Evolutionary conservation across 2,797 vertebrate species (phyloP).

Genomic region (Xerus rutilus): DNA sequence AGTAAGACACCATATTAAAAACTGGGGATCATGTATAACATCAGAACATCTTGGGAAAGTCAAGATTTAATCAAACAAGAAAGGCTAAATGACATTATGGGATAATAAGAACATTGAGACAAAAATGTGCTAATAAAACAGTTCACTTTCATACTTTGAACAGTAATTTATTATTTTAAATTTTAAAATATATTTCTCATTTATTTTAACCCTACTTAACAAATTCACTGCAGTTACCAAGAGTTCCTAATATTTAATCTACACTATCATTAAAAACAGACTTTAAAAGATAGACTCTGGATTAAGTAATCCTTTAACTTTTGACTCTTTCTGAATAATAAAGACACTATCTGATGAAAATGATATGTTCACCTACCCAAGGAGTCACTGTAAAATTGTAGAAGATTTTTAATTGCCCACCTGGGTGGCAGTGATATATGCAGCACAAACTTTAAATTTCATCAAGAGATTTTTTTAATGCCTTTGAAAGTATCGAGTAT

Average conservation of each 20-base stretch:
- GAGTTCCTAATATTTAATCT: slow-evolving; percentile 23
- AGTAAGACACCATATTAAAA: background rate
- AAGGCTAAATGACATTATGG: slow-evolving; percentile 10
- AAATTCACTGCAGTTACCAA: slow-evolving; percentile 43
- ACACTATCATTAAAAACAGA: background rate
- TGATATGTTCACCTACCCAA: background rate
- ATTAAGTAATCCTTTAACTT: slow-evolving; percentile 47
- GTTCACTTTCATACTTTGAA: slow-evolving; percentile 2
- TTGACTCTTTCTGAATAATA: slow-evolving; percentile 26
- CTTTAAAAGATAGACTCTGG: slow-evolving; percentile 54
- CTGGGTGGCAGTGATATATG: slow-evolving; percentile 61
- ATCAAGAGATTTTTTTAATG: background rate
- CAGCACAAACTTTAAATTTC: slow-evolving; percentile 61
- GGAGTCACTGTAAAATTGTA: background rate
- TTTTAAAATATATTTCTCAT: slow-evolving; percentile 48
- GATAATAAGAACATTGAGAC: background rate
- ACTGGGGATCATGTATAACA: background rate
- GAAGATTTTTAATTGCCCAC: slow-evolving; percentile 67
- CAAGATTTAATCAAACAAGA: background rate
- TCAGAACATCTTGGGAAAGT: background rate
- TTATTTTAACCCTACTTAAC: slow-evolving; percentile 39
- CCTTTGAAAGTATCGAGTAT: background rate
- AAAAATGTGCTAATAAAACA: background rate
- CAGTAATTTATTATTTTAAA: slow-evolving; percentile 49
- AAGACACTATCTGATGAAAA: slow-evolving; percentile 70